These are phyloP conservation scores for Fragum sueziense DNA, from an alignment of 2,888 invertebrate genomes.

Conservation along the genomic window DNA sequence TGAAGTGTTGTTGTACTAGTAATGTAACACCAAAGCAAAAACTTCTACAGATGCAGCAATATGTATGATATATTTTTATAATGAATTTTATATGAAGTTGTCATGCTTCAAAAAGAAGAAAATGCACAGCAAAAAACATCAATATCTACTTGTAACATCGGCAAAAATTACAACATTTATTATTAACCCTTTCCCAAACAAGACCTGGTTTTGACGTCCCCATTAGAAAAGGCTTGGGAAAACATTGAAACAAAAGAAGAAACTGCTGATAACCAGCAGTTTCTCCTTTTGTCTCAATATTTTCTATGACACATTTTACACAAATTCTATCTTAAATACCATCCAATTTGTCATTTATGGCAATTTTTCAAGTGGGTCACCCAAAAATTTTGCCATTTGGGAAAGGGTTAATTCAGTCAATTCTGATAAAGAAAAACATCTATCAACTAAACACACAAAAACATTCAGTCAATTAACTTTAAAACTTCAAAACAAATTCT, in stretches of 20 bases:
- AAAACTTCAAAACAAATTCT: no score
- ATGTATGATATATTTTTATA: neutral
- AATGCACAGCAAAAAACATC: neutral
- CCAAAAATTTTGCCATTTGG: no score
- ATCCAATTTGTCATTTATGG: no score
- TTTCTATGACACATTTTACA: no score
- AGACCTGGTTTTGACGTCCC: no score
- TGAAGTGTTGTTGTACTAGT: no score
- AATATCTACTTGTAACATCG: neutral
- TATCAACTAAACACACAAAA: neutral
- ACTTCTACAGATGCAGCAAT: neutral
- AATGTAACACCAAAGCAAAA: neutral
- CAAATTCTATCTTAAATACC: neutral
- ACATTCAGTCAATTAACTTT: neutral
- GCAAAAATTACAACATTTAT: neutral
- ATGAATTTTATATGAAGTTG: neutral
- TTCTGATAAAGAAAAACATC: no score
- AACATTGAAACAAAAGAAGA: neutral
- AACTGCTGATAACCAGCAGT: neutral
- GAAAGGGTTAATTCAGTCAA: no score
- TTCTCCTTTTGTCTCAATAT: conserved; percentile 1
- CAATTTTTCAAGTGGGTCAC: no score
- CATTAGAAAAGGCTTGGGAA: no score
- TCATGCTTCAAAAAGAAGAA: neutral
- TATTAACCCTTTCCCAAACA: neutral